These are phyloP conservation scores for Cryptops parisi DNA, from an alignment of 2,888 invertebrate species.

Conservation along the genomic window DNA sequence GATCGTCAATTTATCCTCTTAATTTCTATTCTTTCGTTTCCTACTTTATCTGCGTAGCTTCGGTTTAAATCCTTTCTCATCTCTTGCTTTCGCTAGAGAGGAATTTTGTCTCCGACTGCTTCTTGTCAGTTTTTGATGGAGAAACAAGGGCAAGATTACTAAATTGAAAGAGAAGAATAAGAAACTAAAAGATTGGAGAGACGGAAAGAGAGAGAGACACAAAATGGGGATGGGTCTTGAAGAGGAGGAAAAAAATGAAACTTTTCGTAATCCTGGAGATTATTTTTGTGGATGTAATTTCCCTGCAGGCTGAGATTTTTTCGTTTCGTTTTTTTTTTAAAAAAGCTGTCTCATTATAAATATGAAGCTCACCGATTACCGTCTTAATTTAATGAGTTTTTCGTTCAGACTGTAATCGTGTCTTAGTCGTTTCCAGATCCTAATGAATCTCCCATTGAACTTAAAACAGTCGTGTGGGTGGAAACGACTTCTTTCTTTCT, in stretches of 20 bases:
- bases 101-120: no score
- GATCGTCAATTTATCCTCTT: no score
- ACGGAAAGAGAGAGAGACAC: neutral
- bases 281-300: neutral
- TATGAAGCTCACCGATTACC: neutral
- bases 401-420: neutral
- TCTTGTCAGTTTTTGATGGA: neutral
- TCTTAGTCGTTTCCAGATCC: neutral
- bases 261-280: neutral
- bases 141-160: neutral
- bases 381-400: neutral
- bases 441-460: neutral
- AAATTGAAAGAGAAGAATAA: neutral
- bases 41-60: no score
- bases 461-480: neutral
- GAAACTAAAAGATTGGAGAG: neutral
- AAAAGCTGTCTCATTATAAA: neutral
- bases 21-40: no score
- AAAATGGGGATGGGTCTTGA: neutral
- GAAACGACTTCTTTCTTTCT: neutral
- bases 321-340: no score
- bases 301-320: neutral
- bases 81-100: no score
- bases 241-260: neutral
- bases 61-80: no score